phyloP scores from a whole-genome alignment of 2,888 invertebrate species.

The Lepeophtheirus nordmannii region DNA sequence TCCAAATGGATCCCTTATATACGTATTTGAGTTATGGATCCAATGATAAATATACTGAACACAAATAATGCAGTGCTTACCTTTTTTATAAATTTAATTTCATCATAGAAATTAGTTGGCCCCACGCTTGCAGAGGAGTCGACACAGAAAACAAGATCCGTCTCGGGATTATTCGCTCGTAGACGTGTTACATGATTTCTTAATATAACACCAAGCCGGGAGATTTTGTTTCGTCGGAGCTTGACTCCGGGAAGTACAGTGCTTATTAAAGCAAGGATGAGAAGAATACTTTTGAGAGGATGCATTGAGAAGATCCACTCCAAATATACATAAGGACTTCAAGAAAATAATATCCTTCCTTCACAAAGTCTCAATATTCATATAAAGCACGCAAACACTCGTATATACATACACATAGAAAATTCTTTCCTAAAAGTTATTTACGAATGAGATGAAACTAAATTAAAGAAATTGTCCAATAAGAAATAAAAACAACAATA shows the following conservation, averaged over 20 bases:
- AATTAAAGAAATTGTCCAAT: background rate
- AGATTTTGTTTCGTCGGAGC: background rate
- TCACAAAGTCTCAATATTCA: too few relatives aligned
- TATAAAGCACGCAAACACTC: background rate
- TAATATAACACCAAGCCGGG: background rate
- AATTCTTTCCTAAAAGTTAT: too few relatives aligned
- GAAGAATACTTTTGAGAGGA: too few relatives aligned
- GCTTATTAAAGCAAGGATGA: background rate
- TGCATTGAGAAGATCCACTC: too few relatives aligned
- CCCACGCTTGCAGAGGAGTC: conserved; percentile 55
- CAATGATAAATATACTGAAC: background rate
- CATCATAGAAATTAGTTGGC: conserved; percentile 47
- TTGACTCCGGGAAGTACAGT: background rate
- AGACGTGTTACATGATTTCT: background rate
- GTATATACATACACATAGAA: too few relatives aligned
- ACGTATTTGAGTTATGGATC: too few relatives aligned
- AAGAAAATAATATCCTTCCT: too few relatives aligned
- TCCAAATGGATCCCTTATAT: too few relatives aligned
- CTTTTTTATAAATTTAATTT: conserved; percentile 50
- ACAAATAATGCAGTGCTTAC: background rate
- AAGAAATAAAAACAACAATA: conserved; percentile 3
- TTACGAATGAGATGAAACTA: too few relatives aligned
- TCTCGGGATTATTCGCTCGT: conserved; percentile 28
- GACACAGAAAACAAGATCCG: conserved; percentile 50
- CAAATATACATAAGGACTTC: too few relatives aligned